phyloP scores from a whole-genome alignment of 2,888 invertebrate genomes.

The Nemurella pictetii region DNA sequence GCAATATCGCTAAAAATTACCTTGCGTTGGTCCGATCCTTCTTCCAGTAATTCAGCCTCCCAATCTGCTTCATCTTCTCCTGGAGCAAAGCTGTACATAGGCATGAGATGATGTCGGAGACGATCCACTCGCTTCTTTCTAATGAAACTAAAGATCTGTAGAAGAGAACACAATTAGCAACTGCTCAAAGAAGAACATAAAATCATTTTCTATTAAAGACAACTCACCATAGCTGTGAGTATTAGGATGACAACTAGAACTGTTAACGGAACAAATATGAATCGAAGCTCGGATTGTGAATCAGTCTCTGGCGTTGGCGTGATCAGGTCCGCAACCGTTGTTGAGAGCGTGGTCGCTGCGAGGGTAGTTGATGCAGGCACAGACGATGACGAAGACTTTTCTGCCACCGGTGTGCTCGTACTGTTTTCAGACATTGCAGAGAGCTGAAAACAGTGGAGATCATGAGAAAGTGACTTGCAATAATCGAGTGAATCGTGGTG shows the following conservation, averaged over 20 bases:
- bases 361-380: background rate
- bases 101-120: conserved; percentile 65
- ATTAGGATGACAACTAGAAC: conserved; percentile 51
- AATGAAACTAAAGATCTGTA: conserved; percentile 58
- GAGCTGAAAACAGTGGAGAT: background rate
- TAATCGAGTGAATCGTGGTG: background rate
- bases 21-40: conserved; percentile 43
- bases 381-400: too few species aligned
- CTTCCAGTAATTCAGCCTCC: conserved; percentile 64
- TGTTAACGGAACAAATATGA: conserved; percentile 51
- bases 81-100: conserved; percentile 68
- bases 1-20: too few species aligned
- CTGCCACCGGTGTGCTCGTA: background rate
- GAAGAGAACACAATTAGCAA: conserved; percentile 22
- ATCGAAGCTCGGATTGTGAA: conserved; percentile 40
- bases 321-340: background rate
- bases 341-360: background rate
- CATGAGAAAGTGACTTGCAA: background rate
- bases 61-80: conserved; percentile 69
- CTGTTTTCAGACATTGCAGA: conserved; percentile 1
- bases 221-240: conserved; percentile 51
- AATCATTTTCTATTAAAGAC: too few species aligned
- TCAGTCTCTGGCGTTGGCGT: conserved; percentile 2
- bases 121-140: conserved; percentile 59
- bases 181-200: background rate